Percentiles rank a stretch among this genome's conserved stretches.
phyloP scores from a whole-genome alignment of 92 coral and sea anemone species.

The Actinostola sp. region DNA sequence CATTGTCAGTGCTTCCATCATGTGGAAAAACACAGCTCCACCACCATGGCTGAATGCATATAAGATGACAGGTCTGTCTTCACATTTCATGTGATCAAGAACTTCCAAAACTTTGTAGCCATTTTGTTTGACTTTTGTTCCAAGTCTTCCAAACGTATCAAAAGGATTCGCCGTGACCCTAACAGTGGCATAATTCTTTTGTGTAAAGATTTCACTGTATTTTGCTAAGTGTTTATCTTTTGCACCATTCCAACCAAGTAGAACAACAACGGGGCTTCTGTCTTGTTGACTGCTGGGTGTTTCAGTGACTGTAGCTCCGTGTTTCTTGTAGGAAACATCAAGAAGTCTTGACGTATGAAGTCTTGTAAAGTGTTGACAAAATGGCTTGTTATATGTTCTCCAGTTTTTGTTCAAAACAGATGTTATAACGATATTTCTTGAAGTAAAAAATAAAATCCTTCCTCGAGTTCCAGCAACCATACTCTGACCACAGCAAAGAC shows the following conservation, averaged over 20 bases:
- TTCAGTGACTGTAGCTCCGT: slow-evolving; percentile 25
- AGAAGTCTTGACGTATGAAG: slow-evolving; percentile 14
- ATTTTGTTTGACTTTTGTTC: slow-evolving; percentile 65
- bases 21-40: slow-evolving; percentile 65
- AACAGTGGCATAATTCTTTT: slow-evolving; percentile 70
- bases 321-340: slow-evolving; percentile 16
- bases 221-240: slow-evolving; percentile 76
- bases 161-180: slow-evolving; percentile 79
- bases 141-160: slow-evolving; percentile 71
- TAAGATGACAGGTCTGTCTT: slow-evolving; percentile 55
- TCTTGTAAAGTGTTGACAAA: background rate
- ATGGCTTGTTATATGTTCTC: too few relatives aligned
- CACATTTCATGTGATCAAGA: slow-evolving; percentile 49
- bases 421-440: background rate
- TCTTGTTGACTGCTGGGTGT: background rate
- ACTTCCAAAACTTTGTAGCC: slow-evolving; percentile 60
- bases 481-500: too few relatives aligned
- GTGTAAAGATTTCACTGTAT: slow-evolving; percentile 83
- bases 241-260: slow-evolving; percentile 95
- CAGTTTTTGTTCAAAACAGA: background rate
- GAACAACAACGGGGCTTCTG: slow-evolving; percentile 71
- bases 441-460: background rate
- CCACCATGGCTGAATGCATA: slow-evolving; percentile 81
- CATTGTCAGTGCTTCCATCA: slow-evolving; percentile 65
- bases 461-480: too few relatives aligned